These are phyloP conservation scores for Chaetorhynchus papuensis DNA, from an alignment of 2,113 vertebrate genomes.

Conservation along the genomic window DNA sequence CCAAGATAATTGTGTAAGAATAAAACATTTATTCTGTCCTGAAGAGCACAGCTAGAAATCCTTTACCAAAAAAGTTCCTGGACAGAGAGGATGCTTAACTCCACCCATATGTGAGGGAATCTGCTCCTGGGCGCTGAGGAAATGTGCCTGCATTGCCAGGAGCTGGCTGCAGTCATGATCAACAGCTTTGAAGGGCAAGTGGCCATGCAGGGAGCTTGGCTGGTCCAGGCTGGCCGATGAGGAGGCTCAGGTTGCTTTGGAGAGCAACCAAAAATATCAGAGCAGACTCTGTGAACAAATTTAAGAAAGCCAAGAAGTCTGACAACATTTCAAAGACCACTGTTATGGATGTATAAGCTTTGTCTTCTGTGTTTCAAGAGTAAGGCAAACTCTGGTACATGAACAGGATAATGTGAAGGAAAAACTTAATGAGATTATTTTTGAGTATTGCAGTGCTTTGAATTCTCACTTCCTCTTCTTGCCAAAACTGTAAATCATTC, in stretches of 20 bases:
- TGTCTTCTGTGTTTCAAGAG: background rate
- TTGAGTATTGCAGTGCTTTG: background rate
- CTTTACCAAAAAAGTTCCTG: background rate
- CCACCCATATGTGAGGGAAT: background rate
- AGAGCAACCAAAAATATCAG: background rate
- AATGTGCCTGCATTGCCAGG: background rate
- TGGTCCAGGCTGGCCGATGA: background rate
- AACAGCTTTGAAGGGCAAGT: background rate
- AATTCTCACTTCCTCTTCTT: background rate
- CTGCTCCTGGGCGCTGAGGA: background rate
- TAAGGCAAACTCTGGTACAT: background rate
- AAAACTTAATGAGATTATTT: accelerated
- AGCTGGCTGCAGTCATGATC: background rate
- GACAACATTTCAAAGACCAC: background rate
- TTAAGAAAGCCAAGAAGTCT: background rate
- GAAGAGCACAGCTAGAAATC: background rate
- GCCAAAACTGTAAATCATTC: background rate
- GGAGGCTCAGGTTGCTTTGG: background rate
- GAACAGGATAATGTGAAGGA: background rate
- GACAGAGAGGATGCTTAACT: background rate
- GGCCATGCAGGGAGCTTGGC: background rate
- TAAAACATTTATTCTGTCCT: background rate
- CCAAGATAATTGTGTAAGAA: background rate
- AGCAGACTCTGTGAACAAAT: background rate
- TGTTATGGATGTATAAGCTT: background rate